Evolutionary conservation across 37 sponge, comb jelly and placozoan species (phyloP), one percentile per base, ranked within the genome.

Genomic region (Cliona cf. orientalis): DNA sequence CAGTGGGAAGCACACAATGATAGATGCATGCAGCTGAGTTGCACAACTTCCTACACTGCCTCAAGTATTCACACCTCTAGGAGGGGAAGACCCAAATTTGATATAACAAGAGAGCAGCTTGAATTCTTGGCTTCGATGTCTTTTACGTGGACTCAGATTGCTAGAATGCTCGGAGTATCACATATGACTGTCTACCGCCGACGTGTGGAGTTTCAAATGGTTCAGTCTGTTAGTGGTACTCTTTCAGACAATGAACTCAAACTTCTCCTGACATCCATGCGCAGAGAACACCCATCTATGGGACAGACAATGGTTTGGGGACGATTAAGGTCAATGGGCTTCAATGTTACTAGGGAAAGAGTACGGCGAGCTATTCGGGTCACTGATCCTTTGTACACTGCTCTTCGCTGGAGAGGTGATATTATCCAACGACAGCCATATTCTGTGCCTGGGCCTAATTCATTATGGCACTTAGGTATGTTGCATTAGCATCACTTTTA

Each of bases 381-480:
- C 19, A 44, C 2, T 44, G 72, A 71, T 43, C 72, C 72, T 9
- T 3, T 71, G 6, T 19, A 71, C 26, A 45, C 72, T 17, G 72
- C 72, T 32, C 25, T 88, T 14, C 53, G 89, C 2, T 75, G 83
- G 78, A 11, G 60, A 44, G 73, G 79, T 22, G 42, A 53, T 32
- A 38, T 60, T 4, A 71, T 73, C 58, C 26, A 11, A 14, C 38
- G 84, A 28, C 72, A 59, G 5, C 90, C 79, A 38, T 87, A 91
- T 59, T 87, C 79, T 29, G 84, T 87, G 14, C 78, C 84, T 46
- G 81, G 82, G 3, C 91, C 91, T n/a, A 84, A 91, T 43, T 79
- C 91, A 38, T 56, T 91, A 33, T 91, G 92, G 92, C 92, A 90
- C 42, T 79, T 90, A 72, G 91, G 89, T 88, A 49, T 31, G 72